A percentile compares a stretch with the other conserved stretches of the same genome.
Evolutionary conservation across 37 sponge, comb jelly and placozoan species (phyloP).

Genomic region (Ephydatia muelleri): DNA sequence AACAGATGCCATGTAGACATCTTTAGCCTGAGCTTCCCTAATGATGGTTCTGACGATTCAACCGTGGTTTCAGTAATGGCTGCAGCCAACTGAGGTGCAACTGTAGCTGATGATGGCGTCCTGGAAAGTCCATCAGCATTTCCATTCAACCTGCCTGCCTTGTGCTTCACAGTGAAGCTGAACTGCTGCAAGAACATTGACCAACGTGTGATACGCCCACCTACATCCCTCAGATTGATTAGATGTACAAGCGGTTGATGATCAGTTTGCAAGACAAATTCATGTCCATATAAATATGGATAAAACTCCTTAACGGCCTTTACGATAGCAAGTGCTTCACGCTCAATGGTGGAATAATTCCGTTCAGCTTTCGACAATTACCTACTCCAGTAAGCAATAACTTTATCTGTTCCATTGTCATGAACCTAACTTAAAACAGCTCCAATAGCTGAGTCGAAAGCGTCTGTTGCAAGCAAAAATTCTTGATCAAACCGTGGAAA

Average conservation of each 20-base stretch:
- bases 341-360: slow-evolving; percentile 43
- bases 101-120: neutral
- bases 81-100: too few species aligned
- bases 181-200: slow-evolving; percentile 34
- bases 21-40: neutral
- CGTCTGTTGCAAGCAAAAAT: slow-evolving; percentile 30
- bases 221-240: slow-evolving; percentile 14
- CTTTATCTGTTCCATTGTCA: slow-evolving; percentile 23
- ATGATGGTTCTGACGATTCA: neutral
- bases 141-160: slow-evolving; percentile 19
- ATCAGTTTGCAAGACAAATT: slow-evolving; percentile 32
- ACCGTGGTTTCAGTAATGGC: too few species aligned
- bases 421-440: slow-evolving; percentile 44
- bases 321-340: slow-evolving; percentile 38
- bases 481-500: slow-evolving; percentile 20
- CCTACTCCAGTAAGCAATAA: slow-evolving; percentile 42
- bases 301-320: slow-evolving; percentile 24
- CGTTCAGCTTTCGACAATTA: slow-evolving; percentile 27
- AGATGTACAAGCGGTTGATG: slow-evolving; percentile 27
- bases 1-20: neutral
- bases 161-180: slow-evolving; percentile 17
- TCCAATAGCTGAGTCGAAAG: slow-evolving; percentile 30
- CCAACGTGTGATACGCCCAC: slow-evolving; percentile 35
- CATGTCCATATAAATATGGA: slow-evolving; percentile 42
- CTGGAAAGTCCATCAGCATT: too few species aligned